Conservation (phyloP, 1,140 invertebrate species). For the Marisa cornuarietis region DNA sequence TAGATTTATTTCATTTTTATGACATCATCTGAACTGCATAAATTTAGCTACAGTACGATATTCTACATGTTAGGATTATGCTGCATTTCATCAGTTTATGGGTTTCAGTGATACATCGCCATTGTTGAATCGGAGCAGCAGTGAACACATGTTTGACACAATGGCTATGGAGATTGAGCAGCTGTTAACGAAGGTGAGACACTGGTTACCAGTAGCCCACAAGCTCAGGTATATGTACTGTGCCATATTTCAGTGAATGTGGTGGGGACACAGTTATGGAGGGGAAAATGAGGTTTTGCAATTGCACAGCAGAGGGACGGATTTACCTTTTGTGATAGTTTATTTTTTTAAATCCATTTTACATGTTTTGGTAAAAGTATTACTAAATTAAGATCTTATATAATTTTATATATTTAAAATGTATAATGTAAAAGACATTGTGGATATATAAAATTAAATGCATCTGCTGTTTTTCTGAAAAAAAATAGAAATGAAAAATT, state of each 20-base stretch:
- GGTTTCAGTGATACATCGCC: conserved; percentile 77
- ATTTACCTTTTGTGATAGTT: neutral
- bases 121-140: conserved; percentile 74
- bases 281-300: neutral
- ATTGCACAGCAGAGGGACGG: neutral
- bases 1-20: too few species aligned
- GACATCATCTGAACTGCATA: too few species aligned
- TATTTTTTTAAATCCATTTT: too few species aligned
- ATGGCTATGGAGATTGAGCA: conserved; percentile 92
- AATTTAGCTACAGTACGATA: too few species aligned
- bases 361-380: too few species aligned
- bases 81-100: neutral
- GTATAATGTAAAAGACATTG: too few species aligned
- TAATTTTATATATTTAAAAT: too few species aligned
- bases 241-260: neutral
- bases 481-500: too few species aligned
- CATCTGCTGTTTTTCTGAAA: too few species aligned
- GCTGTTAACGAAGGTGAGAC: conserved; percentile 80
- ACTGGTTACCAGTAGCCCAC: neutral
- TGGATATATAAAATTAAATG: too few species aligned
- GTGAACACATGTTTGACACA: conserved; percentile 91
- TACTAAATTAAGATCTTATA: neutral
- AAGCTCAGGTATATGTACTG: neutral
- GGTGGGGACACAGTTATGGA: neutral
- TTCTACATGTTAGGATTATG: too few species aligned